These are phyloP conservation scores for Callimorpha dominula DNA, from an alignment of 2,888 invertebrate species.

Conservation along the genomic window DNA sequence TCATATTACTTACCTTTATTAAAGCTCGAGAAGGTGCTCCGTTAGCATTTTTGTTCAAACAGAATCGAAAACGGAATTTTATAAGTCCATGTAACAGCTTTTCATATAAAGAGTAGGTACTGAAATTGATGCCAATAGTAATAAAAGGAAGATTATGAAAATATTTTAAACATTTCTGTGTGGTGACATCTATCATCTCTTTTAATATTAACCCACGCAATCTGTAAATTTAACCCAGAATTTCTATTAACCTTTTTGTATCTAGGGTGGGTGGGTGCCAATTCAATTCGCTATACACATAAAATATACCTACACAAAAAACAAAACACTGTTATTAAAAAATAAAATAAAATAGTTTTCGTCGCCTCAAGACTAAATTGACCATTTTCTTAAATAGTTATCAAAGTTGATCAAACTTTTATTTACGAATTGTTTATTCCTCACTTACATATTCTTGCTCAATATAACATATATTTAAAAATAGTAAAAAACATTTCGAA, in stretches of 20 bases:
- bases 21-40: constrained; percentile 9
- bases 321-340: background rate
- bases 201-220: too few relatives aligned
- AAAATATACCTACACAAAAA: too few relatives aligned
- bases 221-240: too few relatives aligned
- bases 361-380: background rate
- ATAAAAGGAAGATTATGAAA: too few relatives aligned
- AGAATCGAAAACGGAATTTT: background rate
- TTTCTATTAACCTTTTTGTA: too few relatives aligned
- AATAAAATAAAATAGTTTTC: background rate
- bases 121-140: too few relatives aligned
- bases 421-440: background rate
- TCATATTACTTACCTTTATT: constrained; percentile 36
- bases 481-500: background rate
- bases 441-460: too few relatives aligned
- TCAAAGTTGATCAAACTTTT: background rate
- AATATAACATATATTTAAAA: background rate
- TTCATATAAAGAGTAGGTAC: too few relatives aligned
- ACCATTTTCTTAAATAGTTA: background rate
- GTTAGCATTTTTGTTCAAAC: background rate
- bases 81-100: background rate
- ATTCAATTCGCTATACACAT: too few relatives aligned
- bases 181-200: too few relatives aligned
- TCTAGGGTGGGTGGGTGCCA: too few relatives aligned
- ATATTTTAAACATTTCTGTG: too few relatives aligned